These are phyloP conservation scores for Heliconius aoede DNA, from an alignment of 2,888 invertebrate species.

Conservation along the genomic window DNA sequence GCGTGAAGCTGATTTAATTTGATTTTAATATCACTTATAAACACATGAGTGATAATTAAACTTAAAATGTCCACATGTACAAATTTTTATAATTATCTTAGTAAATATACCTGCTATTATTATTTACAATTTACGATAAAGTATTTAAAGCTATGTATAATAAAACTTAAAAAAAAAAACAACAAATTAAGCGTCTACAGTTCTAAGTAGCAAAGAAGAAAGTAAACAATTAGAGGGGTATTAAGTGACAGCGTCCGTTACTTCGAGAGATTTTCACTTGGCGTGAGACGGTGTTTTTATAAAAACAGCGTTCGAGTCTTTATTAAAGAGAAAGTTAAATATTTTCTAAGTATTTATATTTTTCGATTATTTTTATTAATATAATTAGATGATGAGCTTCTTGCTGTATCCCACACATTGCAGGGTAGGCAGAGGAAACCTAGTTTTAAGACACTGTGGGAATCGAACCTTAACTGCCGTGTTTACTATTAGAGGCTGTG, in stretches of 20 bases:
- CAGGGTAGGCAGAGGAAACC: no score
- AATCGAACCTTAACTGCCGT: no score
- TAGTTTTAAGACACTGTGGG: no score
- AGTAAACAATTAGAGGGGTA: slow-evolving; percentile 39
- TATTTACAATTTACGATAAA: not conserved
- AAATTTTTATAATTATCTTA: not conserved
- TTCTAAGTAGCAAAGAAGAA: slow-evolving; percentile 31
- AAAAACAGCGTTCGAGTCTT: slow-evolving; percentile 15
- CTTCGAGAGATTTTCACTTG: slow-evolving; percentile 32
- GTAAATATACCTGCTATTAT: not conserved
- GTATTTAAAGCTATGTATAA: slow-evolving; percentile 10
- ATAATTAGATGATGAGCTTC: not conserved
- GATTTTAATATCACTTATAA: not conserved
- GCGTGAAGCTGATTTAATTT: no score
- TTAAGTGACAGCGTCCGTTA: slow-evolving; percentile 38
- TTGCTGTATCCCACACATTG: no score
- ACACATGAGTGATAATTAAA: not conserved
- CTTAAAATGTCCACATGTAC: not conserved
- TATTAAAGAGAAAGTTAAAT: not conserved
- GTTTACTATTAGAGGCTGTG: no score
- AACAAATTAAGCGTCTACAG: slow-evolving; percentile 29
- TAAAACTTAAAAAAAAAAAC: slow-evolving; percentile 22
- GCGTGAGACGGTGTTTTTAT: slow-evolving; percentile 23
- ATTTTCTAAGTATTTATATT: not conserved
- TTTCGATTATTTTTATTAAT: not conserved